Conservation (phyloP, 2,888 invertebrate species). For the Conomelus anceps region DNA sequence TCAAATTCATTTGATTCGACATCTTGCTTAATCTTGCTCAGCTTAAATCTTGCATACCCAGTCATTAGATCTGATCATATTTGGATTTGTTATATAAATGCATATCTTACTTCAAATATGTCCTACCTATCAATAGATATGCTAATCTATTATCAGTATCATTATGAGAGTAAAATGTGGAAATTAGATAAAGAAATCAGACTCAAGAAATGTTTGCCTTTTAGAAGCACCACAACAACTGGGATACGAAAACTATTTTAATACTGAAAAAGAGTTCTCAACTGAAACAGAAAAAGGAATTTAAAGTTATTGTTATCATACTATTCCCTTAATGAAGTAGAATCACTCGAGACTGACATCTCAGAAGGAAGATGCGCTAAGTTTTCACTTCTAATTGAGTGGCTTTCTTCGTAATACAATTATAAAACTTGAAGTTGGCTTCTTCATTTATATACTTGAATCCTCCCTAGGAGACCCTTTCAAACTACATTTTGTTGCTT, state of each 20-base stretch:
- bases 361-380: neutral
- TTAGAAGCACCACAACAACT: neutral
- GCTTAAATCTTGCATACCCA: too few species aligned
- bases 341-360: neutral
- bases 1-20: too few species aligned
- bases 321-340: neutral
- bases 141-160: too few species aligned
- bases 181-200: neutral
- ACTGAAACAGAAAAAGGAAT: neutral
- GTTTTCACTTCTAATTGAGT: neutral
- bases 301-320: neutral
- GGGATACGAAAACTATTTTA: too few species aligned
- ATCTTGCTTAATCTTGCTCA: too few species aligned
- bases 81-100: too few species aligned
- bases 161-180: too few species aligned
- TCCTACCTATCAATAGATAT: too few species aligned
- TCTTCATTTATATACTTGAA: neutral
- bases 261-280: neutral
- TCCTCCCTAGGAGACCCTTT: neutral
- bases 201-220: neutral
- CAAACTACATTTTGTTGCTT: neutral
- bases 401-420: neutral
- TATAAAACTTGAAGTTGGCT: neutral
- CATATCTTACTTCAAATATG: too few species aligned
- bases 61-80: too few species aligned